Evolutionary conservation across 1,140 invertebrate species (phyloP).

Genomic region (Chionoecetes opilio): DNA sequence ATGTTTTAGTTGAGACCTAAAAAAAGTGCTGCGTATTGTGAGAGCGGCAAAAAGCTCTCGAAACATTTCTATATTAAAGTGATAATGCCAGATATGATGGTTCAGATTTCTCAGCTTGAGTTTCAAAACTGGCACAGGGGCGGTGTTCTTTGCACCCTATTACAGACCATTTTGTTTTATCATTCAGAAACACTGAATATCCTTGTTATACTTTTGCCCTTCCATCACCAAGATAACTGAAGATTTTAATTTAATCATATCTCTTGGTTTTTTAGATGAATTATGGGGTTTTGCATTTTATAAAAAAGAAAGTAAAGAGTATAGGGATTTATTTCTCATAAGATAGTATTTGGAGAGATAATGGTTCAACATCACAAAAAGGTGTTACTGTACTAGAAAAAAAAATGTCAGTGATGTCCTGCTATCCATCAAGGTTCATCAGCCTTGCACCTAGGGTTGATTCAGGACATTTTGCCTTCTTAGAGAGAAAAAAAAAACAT

Average conservation of each 20-base stretch:
- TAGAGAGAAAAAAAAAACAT: conserved; percentile 48
- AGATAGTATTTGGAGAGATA: background rate
- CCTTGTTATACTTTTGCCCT: conserved; percentile 68
- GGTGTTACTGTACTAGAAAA: background rate
- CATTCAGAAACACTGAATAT: conserved; percentile 61
- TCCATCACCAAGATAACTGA: conserved; percentile 52
- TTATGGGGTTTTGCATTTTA: background rate
- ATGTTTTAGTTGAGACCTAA: conserved; percentile 57
- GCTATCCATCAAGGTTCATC: conserved; percentile 14
- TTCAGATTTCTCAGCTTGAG: conserved; percentile 68
- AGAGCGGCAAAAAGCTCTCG: conserved; percentile 34
- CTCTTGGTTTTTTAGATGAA: background rate
- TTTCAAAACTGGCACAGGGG: conserved; percentile 58
- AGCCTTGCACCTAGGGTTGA: conserved; percentile 44
- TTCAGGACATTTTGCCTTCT: conserved; percentile 74
- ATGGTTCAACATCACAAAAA: background rate
- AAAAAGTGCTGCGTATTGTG: conserved; percentile 39
- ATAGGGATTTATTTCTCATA: background rate
- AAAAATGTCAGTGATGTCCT: conserved; percentile 24
- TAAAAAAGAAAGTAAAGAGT: background rate
- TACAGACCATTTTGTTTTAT: conserved; percentile 4
- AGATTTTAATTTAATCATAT: conserved; percentile 41
- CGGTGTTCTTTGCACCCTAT: background rate
- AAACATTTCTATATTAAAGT: conserved; percentile 2
- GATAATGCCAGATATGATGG: conserved; percentile 42